phyloP scores from a whole-genome alignment of 2,888 invertebrate species.

The Protophormia terraenovae region DNA sequence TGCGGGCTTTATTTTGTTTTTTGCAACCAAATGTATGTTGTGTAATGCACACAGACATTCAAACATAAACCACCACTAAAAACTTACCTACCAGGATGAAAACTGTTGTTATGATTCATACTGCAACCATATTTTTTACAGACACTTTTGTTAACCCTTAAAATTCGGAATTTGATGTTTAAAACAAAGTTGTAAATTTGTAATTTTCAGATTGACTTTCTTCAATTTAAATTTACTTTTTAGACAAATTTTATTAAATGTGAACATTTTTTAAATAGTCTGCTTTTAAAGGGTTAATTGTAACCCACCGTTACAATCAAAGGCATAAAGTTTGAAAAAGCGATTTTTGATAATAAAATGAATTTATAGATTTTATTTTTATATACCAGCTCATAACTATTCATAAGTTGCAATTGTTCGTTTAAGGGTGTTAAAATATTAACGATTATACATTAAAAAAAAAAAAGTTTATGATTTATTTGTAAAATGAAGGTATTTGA shows the following conservation, averaged over 20 bases:
- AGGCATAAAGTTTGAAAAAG: background rate
- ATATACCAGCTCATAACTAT: too few species aligned
- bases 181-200: background rate
- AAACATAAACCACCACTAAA: conserved; percentile 16
- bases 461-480: too few species aligned
- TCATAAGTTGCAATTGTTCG: background rate
- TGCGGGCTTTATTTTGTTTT: conserved; percentile 47
- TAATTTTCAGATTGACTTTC: too few species aligned
- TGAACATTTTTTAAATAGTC: too few species aligned
- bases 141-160: conserved; percentile 23
- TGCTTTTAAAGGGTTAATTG: background rate
- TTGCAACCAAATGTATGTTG: conserved; percentile 8
- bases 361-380: background rate
- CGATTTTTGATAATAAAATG: background rate
- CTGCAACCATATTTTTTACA: background rate
- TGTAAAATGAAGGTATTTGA: background rate
- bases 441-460: background rate
- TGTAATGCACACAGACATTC: background rate
- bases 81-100: background rate
- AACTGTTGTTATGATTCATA: conserved; percentile 19
- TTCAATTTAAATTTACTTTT: too few species aligned
- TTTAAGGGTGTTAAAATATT: background rate
- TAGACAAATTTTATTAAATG: too few species aligned
- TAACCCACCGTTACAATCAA: background rate
- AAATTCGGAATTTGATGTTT: conserved; percentile 1